These are phyloP conservation scores for Alentia gelatinosa DNA, from an alignment of 2,888 invertebrate genomes.

Conservation along the genomic window DNA sequence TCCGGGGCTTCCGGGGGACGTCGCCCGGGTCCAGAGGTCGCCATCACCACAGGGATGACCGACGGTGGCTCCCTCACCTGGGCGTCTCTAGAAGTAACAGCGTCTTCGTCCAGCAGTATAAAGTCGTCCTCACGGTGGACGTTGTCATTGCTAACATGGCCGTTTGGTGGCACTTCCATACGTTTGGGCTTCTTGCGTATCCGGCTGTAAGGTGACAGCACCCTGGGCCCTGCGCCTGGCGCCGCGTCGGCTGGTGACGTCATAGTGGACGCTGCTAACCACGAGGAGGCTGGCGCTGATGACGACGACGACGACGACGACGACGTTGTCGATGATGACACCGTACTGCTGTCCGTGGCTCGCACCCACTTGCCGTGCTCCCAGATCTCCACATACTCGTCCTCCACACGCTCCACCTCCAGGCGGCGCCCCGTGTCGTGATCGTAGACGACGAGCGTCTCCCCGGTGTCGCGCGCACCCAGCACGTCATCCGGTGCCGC, in stretches of 20 bases:
- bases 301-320: not conserved
- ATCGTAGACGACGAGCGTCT: slow-evolving; percentile 5
- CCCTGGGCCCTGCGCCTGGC: not conserved
- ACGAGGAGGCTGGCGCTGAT: not conserved
- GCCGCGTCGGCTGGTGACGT: not conserved
- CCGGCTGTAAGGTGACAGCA: not conserved
- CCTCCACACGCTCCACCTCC: slow-evolving; percentile 38
- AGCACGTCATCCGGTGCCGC: not conserved
- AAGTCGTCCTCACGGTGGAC: slow-evolving; percentile 9
- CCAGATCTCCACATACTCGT: slow-evolving; percentile 44
- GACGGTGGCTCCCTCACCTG: not conserved
- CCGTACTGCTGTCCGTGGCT: not conserved
- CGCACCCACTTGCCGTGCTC: slow-evolving; percentile 37
- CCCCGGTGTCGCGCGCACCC: too few species aligned
- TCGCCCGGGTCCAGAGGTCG: not conserved
- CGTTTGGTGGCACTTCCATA: not conserved
- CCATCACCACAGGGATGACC: not conserved
- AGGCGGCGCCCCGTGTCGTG: slow-evolving; percentile 11
- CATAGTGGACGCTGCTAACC: too few species aligned
- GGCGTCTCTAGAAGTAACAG: not conserved
- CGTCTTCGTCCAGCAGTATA: slow-evolving; percentile 12
- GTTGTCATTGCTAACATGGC: not conserved
- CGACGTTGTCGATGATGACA: not conserved
- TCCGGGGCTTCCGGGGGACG: not conserved
- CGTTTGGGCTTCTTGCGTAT: not conserved